phyloP scores from a whole-genome alignment of 2,113 vertebrate species.

The Conger conger region DNA sequence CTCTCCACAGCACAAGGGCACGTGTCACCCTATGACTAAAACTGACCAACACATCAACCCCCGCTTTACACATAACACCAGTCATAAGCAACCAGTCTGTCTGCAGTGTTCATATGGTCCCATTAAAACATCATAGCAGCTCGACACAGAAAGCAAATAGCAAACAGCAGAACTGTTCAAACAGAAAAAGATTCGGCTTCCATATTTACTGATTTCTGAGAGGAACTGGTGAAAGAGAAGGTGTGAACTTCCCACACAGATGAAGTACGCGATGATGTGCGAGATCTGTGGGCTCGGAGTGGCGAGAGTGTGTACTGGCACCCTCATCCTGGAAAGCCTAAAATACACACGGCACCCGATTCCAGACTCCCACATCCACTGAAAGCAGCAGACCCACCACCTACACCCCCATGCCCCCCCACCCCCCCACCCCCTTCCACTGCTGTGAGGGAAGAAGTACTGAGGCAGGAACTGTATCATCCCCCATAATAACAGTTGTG shows the following conservation, averaged over 20 bases:
- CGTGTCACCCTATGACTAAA: background rate
- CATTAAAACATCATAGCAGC: background rate
- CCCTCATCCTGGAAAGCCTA: background rate
- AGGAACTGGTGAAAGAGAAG: background rate
- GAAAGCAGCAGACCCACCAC: background rate
- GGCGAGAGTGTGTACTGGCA: background rate
- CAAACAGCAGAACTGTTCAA: too few species aligned
- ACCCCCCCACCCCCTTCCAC: background rate
- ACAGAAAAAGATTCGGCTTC: background rate
- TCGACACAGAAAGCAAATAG: background rate
- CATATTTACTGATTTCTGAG: background rate
- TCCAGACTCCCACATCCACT: constrained; percentile 6
- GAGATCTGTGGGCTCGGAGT: background rate
- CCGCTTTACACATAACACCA: background rate
- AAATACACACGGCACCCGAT: background rate
- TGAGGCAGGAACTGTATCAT: background rate
- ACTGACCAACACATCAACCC: background rate
- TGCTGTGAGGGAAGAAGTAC: background rate
- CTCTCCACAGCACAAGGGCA: background rate
- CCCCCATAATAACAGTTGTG: too few species aligned
- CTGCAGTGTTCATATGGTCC: background rate
- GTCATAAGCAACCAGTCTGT: background rate
- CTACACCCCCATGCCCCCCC: background rate
- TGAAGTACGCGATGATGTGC: background rate
- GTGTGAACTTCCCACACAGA: background rate